Conservation (phyloP, 1,140 invertebrate species). For the Armadillidium nasatum region DNA sequence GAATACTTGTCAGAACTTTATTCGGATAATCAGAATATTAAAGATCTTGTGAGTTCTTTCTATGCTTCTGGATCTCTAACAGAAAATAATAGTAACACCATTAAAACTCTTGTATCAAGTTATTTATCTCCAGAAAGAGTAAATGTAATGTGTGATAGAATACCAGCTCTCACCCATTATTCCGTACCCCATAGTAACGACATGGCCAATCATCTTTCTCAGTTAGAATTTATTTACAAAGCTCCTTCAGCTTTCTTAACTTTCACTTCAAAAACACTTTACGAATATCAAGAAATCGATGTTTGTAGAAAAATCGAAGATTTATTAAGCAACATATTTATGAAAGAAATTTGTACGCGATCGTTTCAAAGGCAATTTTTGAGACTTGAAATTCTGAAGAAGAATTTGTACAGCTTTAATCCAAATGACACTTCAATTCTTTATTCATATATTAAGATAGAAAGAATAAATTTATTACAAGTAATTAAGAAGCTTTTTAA, state of each 20-base stretch:
- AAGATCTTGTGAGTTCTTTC: not conserved
- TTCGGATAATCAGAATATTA: not conserved
- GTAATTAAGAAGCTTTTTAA: not conserved
- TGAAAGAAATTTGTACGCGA: not conserved
- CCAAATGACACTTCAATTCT: not conserved
- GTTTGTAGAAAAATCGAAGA: not conserved
- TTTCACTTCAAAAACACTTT: not conserved
- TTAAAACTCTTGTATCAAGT: not conserved
- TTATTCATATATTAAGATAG: not conserved
- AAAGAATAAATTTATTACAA: not conserved
- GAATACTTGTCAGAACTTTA: slow-evolving; percentile 12
- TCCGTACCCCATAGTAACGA: slow-evolving; percentile 9
- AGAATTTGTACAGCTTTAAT: not conserved
- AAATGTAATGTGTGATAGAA: not conserved
- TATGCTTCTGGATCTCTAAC: not conserved
- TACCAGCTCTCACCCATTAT: slow-evolving; percentile 24
- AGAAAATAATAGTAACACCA: not conserved
- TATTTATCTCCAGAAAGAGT: not conserved
- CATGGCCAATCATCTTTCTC: slow-evolving; percentile 7
- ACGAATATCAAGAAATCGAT: not conserved
- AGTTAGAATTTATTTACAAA: slow-evolving; percentile 29
- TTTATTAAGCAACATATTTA: not conserved
- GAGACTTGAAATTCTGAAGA: not conserved
- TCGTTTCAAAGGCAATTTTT: not conserved
- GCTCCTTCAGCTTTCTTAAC: not conserved